Evolutionary conservation across 1,140 invertebrate genomes (phyloP).

Genomic region (Hypothenemus hampei): DNA sequence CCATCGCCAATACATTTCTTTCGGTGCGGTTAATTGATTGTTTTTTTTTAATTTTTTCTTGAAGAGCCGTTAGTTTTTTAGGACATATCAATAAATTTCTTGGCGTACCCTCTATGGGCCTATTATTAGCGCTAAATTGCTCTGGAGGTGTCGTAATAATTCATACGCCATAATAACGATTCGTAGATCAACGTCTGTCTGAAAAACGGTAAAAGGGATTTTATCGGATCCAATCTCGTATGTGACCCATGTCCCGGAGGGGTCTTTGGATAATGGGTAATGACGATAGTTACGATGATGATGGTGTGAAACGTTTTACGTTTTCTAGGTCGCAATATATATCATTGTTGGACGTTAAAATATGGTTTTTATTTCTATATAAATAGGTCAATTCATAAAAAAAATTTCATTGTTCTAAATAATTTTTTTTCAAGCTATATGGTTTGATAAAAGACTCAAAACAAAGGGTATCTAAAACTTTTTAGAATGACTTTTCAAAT

Average conservation of each 20-base stretch:
- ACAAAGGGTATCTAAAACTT: too few relatives aligned
- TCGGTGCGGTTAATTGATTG: neutral
- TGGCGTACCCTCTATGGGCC: constrained; percentile 7
- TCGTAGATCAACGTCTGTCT: constrained; percentile 1
- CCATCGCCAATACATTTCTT: neutral
- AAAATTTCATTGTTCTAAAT: too few relatives aligned
- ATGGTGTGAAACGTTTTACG: neutral
- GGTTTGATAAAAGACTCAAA: too few relatives aligned
- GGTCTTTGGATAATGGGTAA: neutral
- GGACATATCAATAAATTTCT: constrained; percentile 11
- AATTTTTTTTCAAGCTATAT: too few relatives aligned
- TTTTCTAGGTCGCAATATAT: too few relatives aligned
- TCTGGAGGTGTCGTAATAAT: constrained; percentile 4
- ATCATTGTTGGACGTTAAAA: too few relatives aligned
- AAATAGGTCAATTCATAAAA: too few relatives aligned
- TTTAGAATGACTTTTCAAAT: too few relatives aligned
- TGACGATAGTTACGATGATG: too few relatives aligned
- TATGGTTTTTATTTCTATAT: too few relatives aligned
- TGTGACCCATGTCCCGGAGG: neutral
- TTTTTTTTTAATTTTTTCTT: too few relatives aligned
- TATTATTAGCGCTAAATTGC: constrained; percentile 1
- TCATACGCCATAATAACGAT: constrained; percentile 16
- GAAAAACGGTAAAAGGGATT: constrained; percentile 10
- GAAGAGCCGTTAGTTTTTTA: too few relatives aligned
- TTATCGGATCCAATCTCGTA: neutral